A percentile compares a stretch with the other conserved stretches of the same genome.
Evolutionary conservation across 2,113 vertebrate species (phyloP).

Genomic region (Candoia aspera): DNA sequence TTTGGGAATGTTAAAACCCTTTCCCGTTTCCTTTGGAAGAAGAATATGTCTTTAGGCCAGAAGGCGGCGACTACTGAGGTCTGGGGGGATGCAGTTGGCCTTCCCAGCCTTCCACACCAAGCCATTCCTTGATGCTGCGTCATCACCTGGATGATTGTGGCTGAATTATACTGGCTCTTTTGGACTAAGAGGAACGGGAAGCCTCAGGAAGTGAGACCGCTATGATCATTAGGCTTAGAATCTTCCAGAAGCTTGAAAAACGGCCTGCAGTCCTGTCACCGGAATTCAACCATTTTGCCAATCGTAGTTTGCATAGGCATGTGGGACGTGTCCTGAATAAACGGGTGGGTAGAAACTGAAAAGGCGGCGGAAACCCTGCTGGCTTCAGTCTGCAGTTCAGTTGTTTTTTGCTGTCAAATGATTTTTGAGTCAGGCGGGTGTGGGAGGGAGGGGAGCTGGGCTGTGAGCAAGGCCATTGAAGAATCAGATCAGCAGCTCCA

Average conservation of each 20-base stretch:
- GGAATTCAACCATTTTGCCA: neutral
- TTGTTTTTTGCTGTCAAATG: constrained; percentile 44
- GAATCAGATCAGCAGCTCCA: constrained; percentile 33
- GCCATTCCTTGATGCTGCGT: no score
- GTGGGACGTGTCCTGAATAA: neutral
- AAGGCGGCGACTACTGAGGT: neutral
- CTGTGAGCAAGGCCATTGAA: constrained; percentile 42
- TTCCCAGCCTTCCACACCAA: no score
- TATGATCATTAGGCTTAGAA: neutral
- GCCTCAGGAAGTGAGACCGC: neutral
- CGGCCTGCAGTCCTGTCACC: no score
- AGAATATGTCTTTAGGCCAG: neutral
- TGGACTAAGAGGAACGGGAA: neutral
- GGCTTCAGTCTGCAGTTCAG: constrained; percentile 22
- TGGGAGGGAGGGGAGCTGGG: constrained; percentile 52
- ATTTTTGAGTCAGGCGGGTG: constrained; percentile 49
- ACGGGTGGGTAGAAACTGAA: constrained; percentile 7
- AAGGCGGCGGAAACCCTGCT: neutral
- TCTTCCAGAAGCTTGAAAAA: no score
- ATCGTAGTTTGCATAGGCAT: neutral
- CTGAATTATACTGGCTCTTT: neutral
- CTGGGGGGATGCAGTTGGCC: no score
- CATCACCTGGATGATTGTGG: no score
- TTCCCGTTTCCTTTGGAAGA: neutral
- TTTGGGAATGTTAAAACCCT: neutral